Base-by-base conservation (phyloP, 2,113 vertebrate species). In the Elephantulus edwardii region DNA sequence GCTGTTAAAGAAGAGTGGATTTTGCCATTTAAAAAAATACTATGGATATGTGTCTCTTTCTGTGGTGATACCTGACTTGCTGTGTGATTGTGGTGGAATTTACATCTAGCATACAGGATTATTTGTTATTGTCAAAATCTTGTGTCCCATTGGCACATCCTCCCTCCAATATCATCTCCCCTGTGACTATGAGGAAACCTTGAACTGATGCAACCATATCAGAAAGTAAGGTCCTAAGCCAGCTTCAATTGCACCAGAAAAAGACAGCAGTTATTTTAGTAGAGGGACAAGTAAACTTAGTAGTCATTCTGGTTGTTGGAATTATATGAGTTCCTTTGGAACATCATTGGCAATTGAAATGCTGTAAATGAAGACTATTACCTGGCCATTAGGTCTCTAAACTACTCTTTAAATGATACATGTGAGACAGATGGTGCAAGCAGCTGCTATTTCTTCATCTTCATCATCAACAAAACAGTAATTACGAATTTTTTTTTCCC, bases 101-200 rank as follows among this genome's bases (percentile, higher is more conserved):
- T 88, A 68, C 79, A 24, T 89, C 68, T 81, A 75, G 46, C 86
- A 92, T 89, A 64, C 92, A 96, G 79, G 82, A 28, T 74, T 64
- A 86, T 95, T 97, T 94, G 89, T 89, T 82, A 87, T 91, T 35
- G 92, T 93, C 6, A 66, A 75, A 92, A 78, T 84, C 91, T n/a
- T 94, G 33, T 81, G 90, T 76, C 84, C 89, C 52, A 56, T 76
- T 96, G 95, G 92, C 93, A 94, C 93, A 96, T 95, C 48, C 4
- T 93, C 94, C 84, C 88, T 78, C 91, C 88, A 81, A n/a, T 76
- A 74, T 94, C 90, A 66, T 89, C 71, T 96, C 93, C 96, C 92
- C 91, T 90, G 76, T 95, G 95, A 95, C 93, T 82, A 13, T 95
- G 94, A 87, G 90, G 96, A 97, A 96, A 95, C 58, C 83, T 76